Evolutionary conservation across 92 coral and sea anemone genomes (phyloP).

Genomic region (Parazoanthus darwini): DNA sequence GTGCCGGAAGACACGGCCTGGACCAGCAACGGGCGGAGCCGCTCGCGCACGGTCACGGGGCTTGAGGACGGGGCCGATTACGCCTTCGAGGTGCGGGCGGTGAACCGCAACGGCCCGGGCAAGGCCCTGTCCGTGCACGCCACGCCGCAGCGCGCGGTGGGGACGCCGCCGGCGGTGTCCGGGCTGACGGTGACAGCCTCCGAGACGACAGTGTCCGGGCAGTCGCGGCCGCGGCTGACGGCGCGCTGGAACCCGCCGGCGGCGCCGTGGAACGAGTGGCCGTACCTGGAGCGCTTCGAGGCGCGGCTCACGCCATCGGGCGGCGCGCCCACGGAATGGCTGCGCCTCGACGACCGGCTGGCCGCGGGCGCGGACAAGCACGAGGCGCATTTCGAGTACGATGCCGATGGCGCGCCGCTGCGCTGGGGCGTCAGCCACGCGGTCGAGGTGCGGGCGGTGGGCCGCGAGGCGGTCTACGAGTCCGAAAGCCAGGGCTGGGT

Average conservation of each 20-base stretch:
- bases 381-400: conserved; percentile 16
- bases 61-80: conserved; percentile 11
- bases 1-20: conserved; percentile 12
- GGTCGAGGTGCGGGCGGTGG: conserved; percentile 18
- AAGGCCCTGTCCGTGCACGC: conserved; percentile 12
- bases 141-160: conserved; percentile 14
- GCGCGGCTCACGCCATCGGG: conserved; percentile 18
- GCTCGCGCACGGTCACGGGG: conserved; percentile 13
- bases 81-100: conserved; percentile 13
- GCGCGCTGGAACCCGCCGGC: conserved; percentile 14
- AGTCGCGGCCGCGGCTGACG: conserved; percentile 13
- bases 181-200: conserved; percentile 5
- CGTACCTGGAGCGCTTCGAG: conserved; percentile 17
- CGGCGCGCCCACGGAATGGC: conserved; percentile 18
- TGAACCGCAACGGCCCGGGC: conserved; percentile 13
- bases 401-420: conserved; percentile 15
- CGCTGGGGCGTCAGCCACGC: conserved; percentile 18
- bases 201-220: conserved; percentile 12
- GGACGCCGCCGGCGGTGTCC: conserved; percentile 14
- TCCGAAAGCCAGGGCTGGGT: conserved; percentile 17
- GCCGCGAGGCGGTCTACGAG: conserved; percentile 18
- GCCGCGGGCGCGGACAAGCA: conserved; percentile 18
- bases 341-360: conserved; percentile 18
- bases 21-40: conserved; percentile 13
- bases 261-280: conserved; percentile 18